A percentile compares a stretch with the other conserved stretches of the same genome.
These are phyloP conservation scores for Austrolebias charrua DNA, from an alignment of 2,797 vertebrate species.

Conservation along the genomic window DNA sequence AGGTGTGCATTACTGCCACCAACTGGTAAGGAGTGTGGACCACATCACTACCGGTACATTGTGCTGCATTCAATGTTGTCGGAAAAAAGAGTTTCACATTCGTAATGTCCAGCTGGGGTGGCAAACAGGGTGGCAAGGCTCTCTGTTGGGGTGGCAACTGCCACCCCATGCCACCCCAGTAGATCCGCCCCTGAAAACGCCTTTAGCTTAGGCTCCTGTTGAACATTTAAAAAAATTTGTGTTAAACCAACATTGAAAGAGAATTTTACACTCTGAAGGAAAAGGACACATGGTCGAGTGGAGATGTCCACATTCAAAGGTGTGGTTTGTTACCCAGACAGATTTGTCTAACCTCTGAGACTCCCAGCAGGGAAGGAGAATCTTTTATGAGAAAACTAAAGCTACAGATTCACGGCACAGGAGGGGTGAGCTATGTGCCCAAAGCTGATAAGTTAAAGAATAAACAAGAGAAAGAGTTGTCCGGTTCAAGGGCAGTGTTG, in stretches of 20 bases:
- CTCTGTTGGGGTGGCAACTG: too few relatives aligned
- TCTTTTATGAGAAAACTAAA: conserved; percentile 42
- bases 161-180: too few relatives aligned
- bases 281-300: conserved; percentile 6
- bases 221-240: neutral
- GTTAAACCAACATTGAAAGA: neutral
- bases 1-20: too few relatives aligned
- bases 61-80: too few relatives aligned
- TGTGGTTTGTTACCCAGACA: conserved; percentile 24
- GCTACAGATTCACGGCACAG: conserved; percentile 41
- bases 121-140: too few relatives aligned
- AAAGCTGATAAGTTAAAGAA: conserved; percentile 18
- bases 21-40: too few relatives aligned
- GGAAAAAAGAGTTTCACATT: too few relatives aligned
- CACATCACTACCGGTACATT: too few relatives aligned
- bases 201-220: neutral
- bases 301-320: conserved; percentile 14
- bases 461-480: conserved; percentile 22
- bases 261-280: neutral
- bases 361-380: conserved; percentile 20
- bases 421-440: conserved; percentile 6
- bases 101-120: too few relatives aligned
- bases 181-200: too few relatives aligned
- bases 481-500: neutral
- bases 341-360: conserved; percentile 27